These are phyloP conservation scores for Gymnoscopelus braueri DNA, from an alignment of 2,797 vertebrate species.

Conservation along the genomic window DNA sequence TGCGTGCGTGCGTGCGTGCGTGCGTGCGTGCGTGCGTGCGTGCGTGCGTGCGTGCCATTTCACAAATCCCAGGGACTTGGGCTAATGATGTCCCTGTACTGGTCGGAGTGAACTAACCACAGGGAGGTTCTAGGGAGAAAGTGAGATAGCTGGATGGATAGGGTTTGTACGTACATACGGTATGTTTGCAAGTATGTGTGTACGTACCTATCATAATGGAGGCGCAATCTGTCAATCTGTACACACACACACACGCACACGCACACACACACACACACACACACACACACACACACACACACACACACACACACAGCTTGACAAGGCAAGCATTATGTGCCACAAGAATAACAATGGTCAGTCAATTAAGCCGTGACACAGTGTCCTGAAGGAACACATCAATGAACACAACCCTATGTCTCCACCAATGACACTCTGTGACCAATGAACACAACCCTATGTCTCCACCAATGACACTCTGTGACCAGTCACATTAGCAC, in stretches of 20 bases:
- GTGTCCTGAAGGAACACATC: conserved; percentile 58
- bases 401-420: conserved; percentile 1
- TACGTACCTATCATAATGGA: not conserved
- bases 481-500: too few relatives aligned
- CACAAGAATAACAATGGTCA: conserved; percentile 64
- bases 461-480: too few relatives aligned
- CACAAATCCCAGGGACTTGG: conserved; percentile 78
- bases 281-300: conserved; percentile 19
- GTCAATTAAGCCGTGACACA: conserved; percentile 65
- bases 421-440: too few relatives aligned
- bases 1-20: not conserved
- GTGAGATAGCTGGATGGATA: not conserved
- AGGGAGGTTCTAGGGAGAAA: conserved; percentile 29
- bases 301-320: conserved; percentile 34
- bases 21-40: not conserved
- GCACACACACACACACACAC: conserved; percentile 2
- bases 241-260: conserved; percentile 26
- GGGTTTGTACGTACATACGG: not conserved
- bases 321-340: conserved; percentile 52
- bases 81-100: conserved; percentile 79
- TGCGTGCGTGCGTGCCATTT: conserved; percentile 34
- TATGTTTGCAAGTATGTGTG: too few relatives aligned
- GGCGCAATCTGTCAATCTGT: conserved; percentile 12
- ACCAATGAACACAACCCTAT: too few relatives aligned
- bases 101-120: conserved; percentile 57